These are phyloP conservation scores for Arge pagana DNA, from an alignment of 2,888 invertebrate species.

Conservation along the genomic window DNA sequence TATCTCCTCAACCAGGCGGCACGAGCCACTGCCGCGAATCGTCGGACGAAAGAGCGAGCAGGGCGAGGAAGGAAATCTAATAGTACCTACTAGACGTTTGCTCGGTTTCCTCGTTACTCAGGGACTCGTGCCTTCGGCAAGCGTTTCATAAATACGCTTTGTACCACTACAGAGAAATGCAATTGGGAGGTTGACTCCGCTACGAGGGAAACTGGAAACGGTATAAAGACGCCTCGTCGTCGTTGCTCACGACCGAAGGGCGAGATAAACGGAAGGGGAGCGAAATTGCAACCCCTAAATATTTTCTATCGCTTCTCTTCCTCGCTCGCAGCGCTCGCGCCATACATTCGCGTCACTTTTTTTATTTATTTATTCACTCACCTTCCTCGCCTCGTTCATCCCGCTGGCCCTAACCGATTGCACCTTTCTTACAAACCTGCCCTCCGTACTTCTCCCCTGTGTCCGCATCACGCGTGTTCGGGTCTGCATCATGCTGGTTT, in stretches of 20 bases:
- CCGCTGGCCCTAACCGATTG: too few species aligned
- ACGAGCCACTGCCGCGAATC: not conserved
- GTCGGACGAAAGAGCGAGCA: conserved; percentile 15
- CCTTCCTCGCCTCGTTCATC: too few species aligned
- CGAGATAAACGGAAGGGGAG: too few species aligned
- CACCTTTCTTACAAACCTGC: too few species aligned
- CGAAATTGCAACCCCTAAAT: conserved; percentile 15
- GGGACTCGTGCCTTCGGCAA: conserved; percentile 30
- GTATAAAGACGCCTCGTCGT: conserved; percentile 4
- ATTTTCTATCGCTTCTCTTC: too few species aligned
- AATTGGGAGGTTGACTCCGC: conserved; percentile 44
- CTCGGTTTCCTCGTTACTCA: conserved; percentile 17
- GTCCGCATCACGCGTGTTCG: too few species aligned
- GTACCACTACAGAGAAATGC: conserved; percentile 44
- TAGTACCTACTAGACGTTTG: conserved; percentile 9
- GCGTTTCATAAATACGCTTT: conserved; percentile 49
- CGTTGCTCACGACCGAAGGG: too few species aligned
- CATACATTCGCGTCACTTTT: too few species aligned
- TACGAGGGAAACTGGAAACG: conserved; percentile 30
- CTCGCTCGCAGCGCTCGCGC: too few species aligned
- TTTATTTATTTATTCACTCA: too few species aligned
- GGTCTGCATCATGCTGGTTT: too few species aligned
- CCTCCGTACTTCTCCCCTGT: too few species aligned
- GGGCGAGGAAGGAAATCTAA: conserved; percentile 11
- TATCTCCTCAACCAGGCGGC: conserved; percentile 34